Evolutionary conservation across 2,113 vertebrate genomes (phyloP).

Genomic region (Aythya baeri): DNA sequence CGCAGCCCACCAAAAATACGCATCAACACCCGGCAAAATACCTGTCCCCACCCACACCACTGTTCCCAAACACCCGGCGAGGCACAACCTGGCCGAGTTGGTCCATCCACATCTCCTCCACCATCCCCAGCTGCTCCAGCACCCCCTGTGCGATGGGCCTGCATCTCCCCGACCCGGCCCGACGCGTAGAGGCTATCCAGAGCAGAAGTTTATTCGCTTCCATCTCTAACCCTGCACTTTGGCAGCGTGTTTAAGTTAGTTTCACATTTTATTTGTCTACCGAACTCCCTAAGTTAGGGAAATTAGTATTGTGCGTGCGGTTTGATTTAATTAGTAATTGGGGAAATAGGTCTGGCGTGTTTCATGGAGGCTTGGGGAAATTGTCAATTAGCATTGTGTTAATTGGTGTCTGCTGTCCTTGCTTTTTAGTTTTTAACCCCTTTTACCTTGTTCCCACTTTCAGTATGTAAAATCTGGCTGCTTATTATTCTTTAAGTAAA

Average conservation of each 20-base stretch:
- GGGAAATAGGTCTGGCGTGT: conserved; percentile 86
- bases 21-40: background rate
- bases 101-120: background rate
- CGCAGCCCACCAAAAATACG: background rate
- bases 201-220: conserved; percentile 56
- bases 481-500: conserved; percentile 88
- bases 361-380: conserved; percentile 86
- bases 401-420: conserved; percentile 87
- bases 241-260: conserved; percentile 76
- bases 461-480: conserved; percentile 79
- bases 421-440: conserved; percentile 89
- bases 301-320: conserved; percentile 83
- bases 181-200: conserved; percentile 20
- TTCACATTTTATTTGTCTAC: conserved; percentile 82
- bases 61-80: rapidly evolving
- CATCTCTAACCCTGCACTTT: conserved; percentile 64
- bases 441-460: conserved; percentile 86
- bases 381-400: conserved; percentile 89
- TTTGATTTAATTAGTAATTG: conserved; percentile 89
- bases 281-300: conserved; percentile 82
- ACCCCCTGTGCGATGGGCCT: background rate
- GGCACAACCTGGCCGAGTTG: background rate
- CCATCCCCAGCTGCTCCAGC: background rate
- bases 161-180: background rate
- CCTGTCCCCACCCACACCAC: background rate